Evolutionary conservation across 2,888 invertebrate species (phyloP).

Genomic region (Agrotis segetum): DNA sequence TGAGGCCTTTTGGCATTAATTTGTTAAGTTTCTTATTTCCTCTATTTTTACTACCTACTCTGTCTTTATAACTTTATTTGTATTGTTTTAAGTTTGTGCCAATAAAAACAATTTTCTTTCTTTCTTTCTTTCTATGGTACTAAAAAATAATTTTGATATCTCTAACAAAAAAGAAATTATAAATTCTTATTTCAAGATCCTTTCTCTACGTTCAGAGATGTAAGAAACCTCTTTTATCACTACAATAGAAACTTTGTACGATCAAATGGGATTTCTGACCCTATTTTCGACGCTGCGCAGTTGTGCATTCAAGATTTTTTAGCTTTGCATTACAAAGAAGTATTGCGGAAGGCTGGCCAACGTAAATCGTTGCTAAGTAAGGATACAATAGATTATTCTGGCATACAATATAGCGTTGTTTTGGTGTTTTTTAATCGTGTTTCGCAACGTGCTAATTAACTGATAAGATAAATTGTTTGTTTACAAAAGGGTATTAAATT

Average conservation of each 20-base stretch:
- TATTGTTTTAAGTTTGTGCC: too few relatives aligned
- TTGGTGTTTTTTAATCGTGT: slow-evolving; percentile 38
- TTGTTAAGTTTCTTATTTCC: too few relatives aligned
- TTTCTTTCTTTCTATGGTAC: too few relatives aligned
- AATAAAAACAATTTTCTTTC: too few relatives aligned
- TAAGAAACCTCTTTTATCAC: slow-evolving; percentile 16
- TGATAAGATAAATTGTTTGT: slow-evolving; percentile 54
- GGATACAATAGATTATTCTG: slow-evolving; percentile 21
- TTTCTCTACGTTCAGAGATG: not conserved
- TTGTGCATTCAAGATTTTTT: slow-evolving; percentile 31
- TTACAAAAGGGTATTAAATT: slow-evolving; percentile 43
- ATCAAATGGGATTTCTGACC: slow-evolving; percentile 27
- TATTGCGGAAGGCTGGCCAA: slow-evolving; percentile 17
- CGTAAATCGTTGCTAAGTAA: slow-evolving; percentile 21
- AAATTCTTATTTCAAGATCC: slow-evolving; percentile 9
- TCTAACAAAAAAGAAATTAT: not conserved
- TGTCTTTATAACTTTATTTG: too few relatives aligned
- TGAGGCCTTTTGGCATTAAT: too few relatives aligned
- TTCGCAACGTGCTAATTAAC: slow-evolving; percentile 40
- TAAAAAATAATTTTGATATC: not conserved
- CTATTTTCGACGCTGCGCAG: slow-evolving; percentile 23
- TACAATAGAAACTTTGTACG: slow-evolving; percentile 20
- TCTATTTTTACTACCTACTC: too few relatives aligned
- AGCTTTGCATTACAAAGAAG: slow-evolving; percentile 49
- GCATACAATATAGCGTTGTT: slow-evolving; percentile 23